Evolutionary conservation across 2,888 invertebrate genomes (phyloP), one percentile per base, ranked within the genome.

Genomic region (Danaus chrysippus): DNA sequence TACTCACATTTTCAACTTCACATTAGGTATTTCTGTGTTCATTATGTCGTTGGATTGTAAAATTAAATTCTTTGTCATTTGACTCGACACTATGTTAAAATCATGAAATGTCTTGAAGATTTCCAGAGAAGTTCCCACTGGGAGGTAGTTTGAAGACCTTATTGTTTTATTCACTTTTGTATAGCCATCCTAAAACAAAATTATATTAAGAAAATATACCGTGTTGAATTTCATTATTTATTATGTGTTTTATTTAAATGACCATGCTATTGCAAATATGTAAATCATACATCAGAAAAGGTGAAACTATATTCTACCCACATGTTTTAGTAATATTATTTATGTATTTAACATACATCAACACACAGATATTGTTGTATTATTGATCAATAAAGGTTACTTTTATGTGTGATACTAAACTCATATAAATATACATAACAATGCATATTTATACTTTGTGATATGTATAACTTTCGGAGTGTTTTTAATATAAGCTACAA

Each of bases 101-200:
- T 94, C 93, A 6, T 95, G 93, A 79, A 94, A 95, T n/a, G 95
- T 95, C 58, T 93, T 93, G 76, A 95, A 96, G 64, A 95, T 93
- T 72, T 95, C 93, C 78, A 94, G 94, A 54, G 96, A 93, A 46
- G 93, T 85, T 44, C 94, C 95, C 53, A 90, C 84, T 0, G 97
- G 97, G 66, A 97, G 87, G 13, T 90, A 87, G 79, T 96, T 97
- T 0, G 95, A 92, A 13, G 92, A 86, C 78, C 93, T 94, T 11
- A 95, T 94, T 5, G 95, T 94, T 76, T 93, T 93, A 72, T 94
- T 92, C 41, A 96, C 88, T 43, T 91, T 85, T 63, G 88, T 86
- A 68, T 94, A 94, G 0, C 95, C 95, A 78, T 91, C 91, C 96
- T 96, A 80, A 17, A 79, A 82, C 19, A 61, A 69, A 61, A 41